Percentiles rank a stretch among this genome's conserved stretches.
These are phyloP conservation scores for Tetramorium bicarinatum DNA, from an alignment of 2,888 invertebrate genomes.

Conservation along the genomic window DNA sequence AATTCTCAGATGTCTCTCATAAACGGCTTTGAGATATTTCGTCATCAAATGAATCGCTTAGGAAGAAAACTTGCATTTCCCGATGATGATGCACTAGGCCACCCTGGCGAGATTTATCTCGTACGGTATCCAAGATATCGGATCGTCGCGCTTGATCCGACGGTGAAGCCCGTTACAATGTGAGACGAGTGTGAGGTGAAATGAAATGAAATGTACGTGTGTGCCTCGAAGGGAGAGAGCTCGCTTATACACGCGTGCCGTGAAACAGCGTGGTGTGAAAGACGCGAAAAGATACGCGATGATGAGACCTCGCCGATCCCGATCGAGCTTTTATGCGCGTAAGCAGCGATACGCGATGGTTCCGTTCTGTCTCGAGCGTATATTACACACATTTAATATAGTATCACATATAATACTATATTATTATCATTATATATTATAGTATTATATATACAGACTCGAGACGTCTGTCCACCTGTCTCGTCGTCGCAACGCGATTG, in stretches of 20 bases:
- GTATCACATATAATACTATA: conserved; percentile 33
- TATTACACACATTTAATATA: conserved; percentile 35
- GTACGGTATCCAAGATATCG: not conserved
- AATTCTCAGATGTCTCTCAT: not conserved
- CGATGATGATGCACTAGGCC: conserved; percentile 38
- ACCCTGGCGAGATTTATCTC: conserved; percentile 42
- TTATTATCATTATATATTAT: conserved; percentile 29
- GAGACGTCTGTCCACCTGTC: not conserved
- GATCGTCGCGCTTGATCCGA: conserved; percentile 28
- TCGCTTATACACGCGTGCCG: conserved; percentile 9
- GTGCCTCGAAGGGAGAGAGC: conserved; percentile 40
- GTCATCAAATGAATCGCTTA: not conserved
- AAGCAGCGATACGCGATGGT: not conserved
- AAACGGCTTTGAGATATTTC: not conserved
- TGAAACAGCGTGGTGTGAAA: conserved; percentile 12
- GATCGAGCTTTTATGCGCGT: not conserved
- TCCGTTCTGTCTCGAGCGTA: conserved; percentile 14
- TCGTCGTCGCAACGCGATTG: conserved; percentile 9
- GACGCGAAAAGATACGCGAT: not conserved
- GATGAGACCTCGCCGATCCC: conserved; percentile 25
- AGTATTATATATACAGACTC: conserved; percentile 22
- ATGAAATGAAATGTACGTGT: conserved; percentile 39
- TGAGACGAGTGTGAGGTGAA: conserved; percentile 32
- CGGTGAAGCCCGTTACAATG: conserved; percentile 21
- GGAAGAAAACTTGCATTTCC: not conserved